Evolutionary conservation across 2,888 invertebrate species (phyloP).

Genomic region (Callyntrura guangdongensis): DNA sequence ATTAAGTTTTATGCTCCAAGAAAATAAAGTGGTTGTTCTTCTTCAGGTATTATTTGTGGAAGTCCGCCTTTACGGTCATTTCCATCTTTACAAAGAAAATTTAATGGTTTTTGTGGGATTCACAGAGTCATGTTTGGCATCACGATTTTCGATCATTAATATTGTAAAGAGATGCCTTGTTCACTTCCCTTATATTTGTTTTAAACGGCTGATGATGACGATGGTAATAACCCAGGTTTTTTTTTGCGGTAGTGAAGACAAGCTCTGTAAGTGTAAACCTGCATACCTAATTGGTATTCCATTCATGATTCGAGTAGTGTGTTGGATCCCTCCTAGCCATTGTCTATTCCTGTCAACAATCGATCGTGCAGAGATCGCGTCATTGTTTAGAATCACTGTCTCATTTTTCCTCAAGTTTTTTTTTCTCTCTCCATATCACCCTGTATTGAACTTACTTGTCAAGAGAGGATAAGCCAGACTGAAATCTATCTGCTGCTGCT

Average conservation of each 20-base stretch:
- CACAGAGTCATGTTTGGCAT: not conserved
- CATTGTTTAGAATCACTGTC: constrained; percentile 50
- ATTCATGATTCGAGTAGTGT: constrained; percentile 47
- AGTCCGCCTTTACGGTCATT: not conserved
- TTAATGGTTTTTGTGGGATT: not conserved
- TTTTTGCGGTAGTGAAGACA: not conserved
- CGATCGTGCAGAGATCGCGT: constrained; percentile 55
- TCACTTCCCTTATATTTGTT: not conserved
- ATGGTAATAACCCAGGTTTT: not conserved
- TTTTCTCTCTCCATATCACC: constrained; percentile 34
- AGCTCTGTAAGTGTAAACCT: not conserved
- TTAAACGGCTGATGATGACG: constrained; percentile 2
- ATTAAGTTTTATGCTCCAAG: constrained; percentile 46
- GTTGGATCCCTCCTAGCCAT: constrained; percentile 61
- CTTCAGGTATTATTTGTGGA: not conserved
- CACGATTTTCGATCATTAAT: constrained; percentile 30
- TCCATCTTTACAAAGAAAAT: constrained; percentile 28
- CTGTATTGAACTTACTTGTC: constrained; percentile 2
- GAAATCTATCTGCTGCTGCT: constrained; percentile 18
- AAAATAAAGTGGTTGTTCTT: not conserved
- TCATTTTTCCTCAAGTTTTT: constrained; percentile 48
- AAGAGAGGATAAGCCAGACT: constrained; percentile 6
- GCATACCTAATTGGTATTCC: constrained; percentile 70
- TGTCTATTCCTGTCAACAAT: constrained; percentile 73
- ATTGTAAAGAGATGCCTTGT: constrained; percentile 2